Percentiles rank a stretch among this genome's conserved stretches.
phyloP scores from a whole-genome alignment of 2,888 invertebrate species.

The Eumerus sabulonum region DNA sequence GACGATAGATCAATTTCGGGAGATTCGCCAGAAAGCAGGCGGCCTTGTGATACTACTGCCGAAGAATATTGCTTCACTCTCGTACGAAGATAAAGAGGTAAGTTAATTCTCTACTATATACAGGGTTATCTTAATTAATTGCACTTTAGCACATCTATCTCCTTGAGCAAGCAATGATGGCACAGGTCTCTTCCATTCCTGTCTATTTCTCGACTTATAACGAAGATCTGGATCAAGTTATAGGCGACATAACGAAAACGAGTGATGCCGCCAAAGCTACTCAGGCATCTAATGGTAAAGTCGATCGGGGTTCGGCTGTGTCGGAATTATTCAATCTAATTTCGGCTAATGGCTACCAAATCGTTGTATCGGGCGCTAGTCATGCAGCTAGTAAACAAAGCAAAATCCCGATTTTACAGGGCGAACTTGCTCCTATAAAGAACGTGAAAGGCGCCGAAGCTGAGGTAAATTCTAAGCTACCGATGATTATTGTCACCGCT shows the following conservation, averaged over 20 bases:
- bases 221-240: slow-evolving; percentile 85
- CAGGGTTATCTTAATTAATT: no score
- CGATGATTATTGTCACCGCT: slow-evolving; percentile 94
- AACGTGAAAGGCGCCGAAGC: slow-evolving; percentile 72
- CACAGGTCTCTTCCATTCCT: slow-evolving; percentile 89
- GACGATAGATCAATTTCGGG: slow-evolving; percentile 87
- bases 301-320: slow-evolving; percentile 85
- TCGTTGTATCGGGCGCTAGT: slow-evolving; percentile 87
- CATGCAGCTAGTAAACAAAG: slow-evolving; percentile 87
- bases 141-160: slow-evolving; percentile 83
- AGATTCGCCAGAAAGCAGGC: slow-evolving; percentile 89
- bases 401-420: slow-evolving; percentile 92
- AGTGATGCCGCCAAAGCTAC: slow-evolving; percentile 57
- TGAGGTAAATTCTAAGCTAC: slow-evolving; percentile 81
- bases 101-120: neutral
- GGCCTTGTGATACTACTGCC: slow-evolving; percentile 92
- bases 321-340: slow-evolving; percentile 91
- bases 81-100: slow-evolving; percentile 86
- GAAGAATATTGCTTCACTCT: slow-evolving; percentile 83
- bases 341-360: slow-evolving; percentile 97
- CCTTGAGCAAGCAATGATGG: slow-evolving; percentile 90
- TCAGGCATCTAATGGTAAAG: slow-evolving; percentile 69
- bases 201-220: slow-evolving; percentile 92
- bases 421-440: slow-evolving; percentile 83
- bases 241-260: slow-evolving; percentile 84